These are phyloP conservation scores for Brienomyrus brachyistius DNA, from an alignment of 2,113 vertebrate species.

Conservation along the genomic window DNA sequence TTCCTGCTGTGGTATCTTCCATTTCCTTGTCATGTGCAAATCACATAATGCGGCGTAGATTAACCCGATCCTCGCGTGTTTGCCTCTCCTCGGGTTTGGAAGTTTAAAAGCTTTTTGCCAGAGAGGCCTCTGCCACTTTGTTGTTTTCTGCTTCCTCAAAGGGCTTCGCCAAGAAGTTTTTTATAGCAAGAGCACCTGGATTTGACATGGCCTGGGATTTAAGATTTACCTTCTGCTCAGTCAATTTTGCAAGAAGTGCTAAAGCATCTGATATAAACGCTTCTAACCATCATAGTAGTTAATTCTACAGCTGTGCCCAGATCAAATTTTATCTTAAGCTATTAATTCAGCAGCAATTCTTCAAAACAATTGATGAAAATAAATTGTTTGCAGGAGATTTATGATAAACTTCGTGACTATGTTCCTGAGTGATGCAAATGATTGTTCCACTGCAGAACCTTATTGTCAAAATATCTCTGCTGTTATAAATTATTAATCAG, in stretches of 20 bases:
- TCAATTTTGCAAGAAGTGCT: background rate
- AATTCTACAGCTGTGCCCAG: background rate
- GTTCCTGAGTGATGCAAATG: background rate
- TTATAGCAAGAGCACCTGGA: background rate
- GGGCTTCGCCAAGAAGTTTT: background rate
- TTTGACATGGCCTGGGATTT: slow-evolving; percentile 2
- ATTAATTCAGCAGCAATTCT: background rate
- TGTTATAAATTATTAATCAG: background rate
- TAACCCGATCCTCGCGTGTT: background rate
- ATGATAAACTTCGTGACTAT: background rate
- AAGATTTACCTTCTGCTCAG: background rate
- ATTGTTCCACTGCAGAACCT: background rate
- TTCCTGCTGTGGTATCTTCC: background rate
- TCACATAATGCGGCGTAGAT: background rate
- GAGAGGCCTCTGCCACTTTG: background rate
- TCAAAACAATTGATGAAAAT: background rate
- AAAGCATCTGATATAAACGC: background rate
- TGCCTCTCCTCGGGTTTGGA: background rate
- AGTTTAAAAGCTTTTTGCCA: background rate
- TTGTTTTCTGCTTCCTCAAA: background rate
- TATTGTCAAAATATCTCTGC: background rate
- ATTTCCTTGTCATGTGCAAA: background rate
- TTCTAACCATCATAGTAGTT: background rate
- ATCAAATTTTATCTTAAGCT: background rate
- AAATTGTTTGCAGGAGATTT: background rate